phyloP scores from a whole-genome alignment of 1,140 invertebrate species.

The Aphaenogaster rudis region DNA sequence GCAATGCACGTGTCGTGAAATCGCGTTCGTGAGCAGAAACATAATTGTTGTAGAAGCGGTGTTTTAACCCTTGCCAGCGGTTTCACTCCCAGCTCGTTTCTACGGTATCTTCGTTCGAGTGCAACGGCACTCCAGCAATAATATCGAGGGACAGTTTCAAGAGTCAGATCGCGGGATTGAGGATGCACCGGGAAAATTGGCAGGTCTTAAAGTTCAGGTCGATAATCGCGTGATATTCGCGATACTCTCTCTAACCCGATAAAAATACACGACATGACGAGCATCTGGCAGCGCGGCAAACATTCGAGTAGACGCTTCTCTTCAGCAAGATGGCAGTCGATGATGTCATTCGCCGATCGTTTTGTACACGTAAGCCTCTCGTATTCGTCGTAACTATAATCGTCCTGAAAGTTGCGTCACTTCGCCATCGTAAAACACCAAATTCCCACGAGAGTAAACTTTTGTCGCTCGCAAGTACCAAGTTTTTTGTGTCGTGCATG shows the following conservation, averaged over 20 bases:
- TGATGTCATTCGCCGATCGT: constrained; percentile 54
- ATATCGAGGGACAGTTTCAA: not conserved
- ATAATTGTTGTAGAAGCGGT: constrained; percentile 10
- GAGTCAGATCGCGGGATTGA: constrained; percentile 2
- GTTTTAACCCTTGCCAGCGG: constrained; percentile 19
- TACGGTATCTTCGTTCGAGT: not conserved
- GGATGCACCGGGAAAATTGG: not conserved
- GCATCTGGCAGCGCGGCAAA: constrained; percentile 42
- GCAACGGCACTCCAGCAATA: constrained; percentile 12
- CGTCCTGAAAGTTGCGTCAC: constrained; percentile 29
- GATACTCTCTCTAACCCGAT: not conserved
- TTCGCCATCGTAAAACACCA: not conserved
- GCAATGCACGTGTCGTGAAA: constrained; percentile 47
- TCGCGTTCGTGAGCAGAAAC: constrained; percentile 37
- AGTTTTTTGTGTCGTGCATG: not conserved
- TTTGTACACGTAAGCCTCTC: constrained; percentile 53
- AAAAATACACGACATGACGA: constrained; percentile 30
- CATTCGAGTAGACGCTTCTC: constrained; percentile 28
- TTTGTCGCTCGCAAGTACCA: not conserved
- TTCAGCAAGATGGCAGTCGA: constrained; percentile 32
- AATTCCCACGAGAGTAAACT: not conserved
- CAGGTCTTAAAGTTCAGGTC: not conserved
- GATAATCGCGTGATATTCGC: constrained; percentile 25
- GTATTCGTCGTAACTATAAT: constrained; percentile 49
- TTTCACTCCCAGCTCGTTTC: not conserved